Evolutionary conservation across 2,797 vertebrate genomes (phyloP).

Genomic region (Yasuhikotakia modesta): DNA sequence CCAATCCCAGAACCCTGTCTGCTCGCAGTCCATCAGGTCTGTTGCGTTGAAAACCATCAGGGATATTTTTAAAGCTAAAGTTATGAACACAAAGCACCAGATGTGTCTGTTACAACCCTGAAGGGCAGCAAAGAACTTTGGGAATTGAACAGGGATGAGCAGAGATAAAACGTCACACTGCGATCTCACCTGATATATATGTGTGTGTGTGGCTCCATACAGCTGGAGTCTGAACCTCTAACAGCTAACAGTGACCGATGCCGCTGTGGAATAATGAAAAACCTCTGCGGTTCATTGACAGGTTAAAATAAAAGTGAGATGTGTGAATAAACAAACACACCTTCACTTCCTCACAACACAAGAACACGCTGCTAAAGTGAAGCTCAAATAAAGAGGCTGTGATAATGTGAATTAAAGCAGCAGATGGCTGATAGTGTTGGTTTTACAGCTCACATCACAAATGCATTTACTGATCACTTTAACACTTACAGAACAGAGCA

Average conservation of each 20-base stretch:
- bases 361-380: not conserved
- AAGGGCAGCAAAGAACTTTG: too few relatives aligned
- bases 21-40: constrained; percentile 67
- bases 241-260: not conserved
- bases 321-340: not conserved
- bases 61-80: constrained; percentile 15
- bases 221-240: not conserved
- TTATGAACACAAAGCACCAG: too few relatives aligned
- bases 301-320: not conserved
- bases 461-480: not conserved
- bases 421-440: not conserved
- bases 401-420: not conserved
- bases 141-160: too few relatives aligned
- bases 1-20: constrained; percentile 70
- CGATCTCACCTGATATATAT: not conserved
- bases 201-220: not conserved
- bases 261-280: not conserved
- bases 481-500: not conserved
- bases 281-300: not conserved
- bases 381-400: too few relatives aligned
- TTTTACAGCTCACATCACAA: not conserved
- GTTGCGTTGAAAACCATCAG: constrained; percentile 45
- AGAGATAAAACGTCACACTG: too few relatives aligned
- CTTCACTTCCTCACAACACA: not conserved
- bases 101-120: too few relatives aligned